Base-by-base conservation (phyloP, 2,113 vertebrate genomes). In the Sitta europaea region DNA sequence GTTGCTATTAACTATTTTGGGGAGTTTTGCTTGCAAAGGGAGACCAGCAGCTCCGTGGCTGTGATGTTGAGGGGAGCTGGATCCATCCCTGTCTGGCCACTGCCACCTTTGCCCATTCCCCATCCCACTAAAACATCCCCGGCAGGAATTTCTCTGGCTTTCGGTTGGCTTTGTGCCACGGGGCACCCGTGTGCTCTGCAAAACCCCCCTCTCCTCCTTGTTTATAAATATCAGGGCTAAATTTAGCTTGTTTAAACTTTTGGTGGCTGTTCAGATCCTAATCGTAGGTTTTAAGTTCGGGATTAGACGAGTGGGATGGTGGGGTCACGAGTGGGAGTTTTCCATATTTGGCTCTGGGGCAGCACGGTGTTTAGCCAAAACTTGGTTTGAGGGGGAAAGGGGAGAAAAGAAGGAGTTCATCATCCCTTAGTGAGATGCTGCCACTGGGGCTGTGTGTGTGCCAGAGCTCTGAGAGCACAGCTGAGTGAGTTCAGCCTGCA, bases 201-300 rank as follows among this genome's bases (percentile, higher is more conserved):
- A 27, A 89, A 40, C 40, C 61, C 88, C 88, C 38, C 10, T 73
- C 87, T 83, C 72, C 85, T 88, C 67, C 75, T 91, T 90, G 75
- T 94, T 95, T 96, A 94, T 92, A 94, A 95, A 96, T 90, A 93
- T 85, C n/a, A 1, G 71, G 66, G 92, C 90, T 95, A 95, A 95
- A 96, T 93, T 93, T 94, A 96, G 85, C 74, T 90, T 93, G 94
- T 94, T 92, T 95, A 96, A 96, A 96, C 90, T 95, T 84, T 43
- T 35, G 81, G 92, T 94, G 76, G 81, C 93, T 82, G 83, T 38
- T 95, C 87, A 91, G 95, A 96, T 94, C 87, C 86, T 93, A 94
- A 95, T 95, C 65, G n/a, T 20, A 23, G 77, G 88, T 58, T 96
- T 97, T 82, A 70, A 57, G 77, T 96, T 95, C 82, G 40, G 67